These are phyloP conservation scores for Plodia interpunctella DNA, from an alignment of 1,140 invertebrate species.

Conservation along the genomic window DNA sequence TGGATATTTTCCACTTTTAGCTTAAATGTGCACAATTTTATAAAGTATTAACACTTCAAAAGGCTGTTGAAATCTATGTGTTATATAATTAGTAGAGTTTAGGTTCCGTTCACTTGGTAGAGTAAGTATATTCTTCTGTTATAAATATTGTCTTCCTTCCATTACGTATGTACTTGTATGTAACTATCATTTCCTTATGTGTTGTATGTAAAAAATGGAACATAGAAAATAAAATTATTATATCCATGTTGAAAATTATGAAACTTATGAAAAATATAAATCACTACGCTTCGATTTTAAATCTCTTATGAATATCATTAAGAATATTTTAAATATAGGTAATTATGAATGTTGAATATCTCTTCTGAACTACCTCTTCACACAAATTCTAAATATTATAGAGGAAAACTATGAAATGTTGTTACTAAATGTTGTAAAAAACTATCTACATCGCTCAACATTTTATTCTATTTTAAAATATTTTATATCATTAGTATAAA, in stretches of 20 bases:
- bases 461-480: neutral
- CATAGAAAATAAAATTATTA: neutral
- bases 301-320: conserved; percentile 48
- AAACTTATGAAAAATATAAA: conserved; percentile 27
- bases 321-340: conserved; percentile 36
- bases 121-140: conserved; percentile 6
- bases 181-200: conserved; percentile 5
- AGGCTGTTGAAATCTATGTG: conserved; percentile 26
- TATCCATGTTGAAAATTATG: conserved; percentile 7
- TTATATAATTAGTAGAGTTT: conserved; percentile 10
- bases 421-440: conserved; percentile 20
- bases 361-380: conserved; percentile 41
- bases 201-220: neutral
- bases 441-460: conserved; percentile 21
- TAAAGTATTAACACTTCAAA: conserved; percentile 26
- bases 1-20: conserved; percentile 24
- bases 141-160: conserved; percentile 21
- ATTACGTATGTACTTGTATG: neutral
- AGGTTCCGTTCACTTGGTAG: conserved; percentile 1
- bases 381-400: conserved; percentile 33
- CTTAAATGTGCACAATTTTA: conserved; percentile 32
- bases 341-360: conserved; percentile 26
- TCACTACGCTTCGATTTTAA: conserved; percentile 37
- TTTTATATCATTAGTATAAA: neutral
- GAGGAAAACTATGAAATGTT: conserved; percentile 23